A percentile compares a stretch with the other conserved stretches of the same genome.
Evolutionary conservation across 1,140 invertebrate species (phyloP).

Genomic region (Pemphigus obesinymphae): DNA sequence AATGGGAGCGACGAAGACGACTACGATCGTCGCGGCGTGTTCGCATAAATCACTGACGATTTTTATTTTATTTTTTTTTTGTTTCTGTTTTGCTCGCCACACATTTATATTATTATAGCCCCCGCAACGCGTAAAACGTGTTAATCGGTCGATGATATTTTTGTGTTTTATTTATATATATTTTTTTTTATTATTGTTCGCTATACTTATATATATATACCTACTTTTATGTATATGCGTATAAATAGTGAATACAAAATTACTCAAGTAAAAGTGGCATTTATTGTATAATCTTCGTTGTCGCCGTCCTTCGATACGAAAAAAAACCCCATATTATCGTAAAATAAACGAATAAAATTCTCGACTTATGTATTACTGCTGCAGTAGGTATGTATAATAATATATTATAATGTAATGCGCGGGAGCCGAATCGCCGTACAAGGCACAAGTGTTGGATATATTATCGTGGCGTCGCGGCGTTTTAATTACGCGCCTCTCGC

Average conservation of each 20-base stretch:
- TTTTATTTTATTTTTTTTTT: background rate
- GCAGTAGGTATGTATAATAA: background rate
- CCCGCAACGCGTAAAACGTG: constrained; percentile 20
- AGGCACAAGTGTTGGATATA: background rate
- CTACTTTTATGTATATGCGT: too few relatives aligned
- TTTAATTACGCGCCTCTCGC: constrained; percentile 32
- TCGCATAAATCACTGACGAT: background rate
- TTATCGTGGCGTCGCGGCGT: background rate
- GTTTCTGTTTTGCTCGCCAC: background rate
- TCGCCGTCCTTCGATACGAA: background rate
- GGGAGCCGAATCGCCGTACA: background rate
- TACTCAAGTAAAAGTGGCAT: constrained; percentile 1
- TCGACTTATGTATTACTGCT: background rate
- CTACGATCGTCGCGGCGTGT: background rate
- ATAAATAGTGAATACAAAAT: background rate
- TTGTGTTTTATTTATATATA: too few relatives aligned
- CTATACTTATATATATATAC: too few relatives aligned
- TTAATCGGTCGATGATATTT: background rate
- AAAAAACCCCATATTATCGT: background rate
- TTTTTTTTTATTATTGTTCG: background rate
- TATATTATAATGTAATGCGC: background rate
- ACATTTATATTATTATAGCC: constrained; percentile 1
- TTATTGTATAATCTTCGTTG: background rate
- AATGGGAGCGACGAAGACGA: background rate
- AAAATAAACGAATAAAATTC: background rate